These are phyloP conservation scores for Pocillopora verrucosa DNA, from an alignment of 64 coral and sea anemone species.

Conservation along the genomic window DNA sequence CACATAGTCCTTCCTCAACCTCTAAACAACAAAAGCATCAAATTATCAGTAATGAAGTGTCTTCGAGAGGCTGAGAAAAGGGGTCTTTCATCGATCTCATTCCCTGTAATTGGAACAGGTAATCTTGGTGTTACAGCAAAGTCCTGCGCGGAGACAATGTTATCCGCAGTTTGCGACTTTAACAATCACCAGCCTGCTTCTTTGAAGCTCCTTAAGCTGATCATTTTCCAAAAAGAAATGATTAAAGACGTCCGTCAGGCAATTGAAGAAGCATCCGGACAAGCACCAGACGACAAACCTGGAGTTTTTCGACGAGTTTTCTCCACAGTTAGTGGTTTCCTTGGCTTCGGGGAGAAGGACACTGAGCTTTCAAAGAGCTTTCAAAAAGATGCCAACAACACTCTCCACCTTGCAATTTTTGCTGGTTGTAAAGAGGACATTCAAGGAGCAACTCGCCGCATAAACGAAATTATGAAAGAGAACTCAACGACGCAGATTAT, in stretches of 20 bases:
- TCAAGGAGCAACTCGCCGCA: constrained; percentile 30
- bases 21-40: background rate
- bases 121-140: constrained; percentile 36
- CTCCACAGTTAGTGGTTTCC: too few relatives aligned
- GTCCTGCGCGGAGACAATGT: constrained; percentile 26
- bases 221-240: constrained; percentile 62
- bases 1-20: constrained; percentile 31
- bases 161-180: constrained; percentile 28
- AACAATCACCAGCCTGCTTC: constrained; percentile 22
- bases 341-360: constrained; percentile 4
- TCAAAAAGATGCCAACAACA: background rate
- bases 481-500: constrained; percentile 52
- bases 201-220: constrained; percentile 51
- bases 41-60: constrained; percentile 14
- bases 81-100: constrained; percentile 39
- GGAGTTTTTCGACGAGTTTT: background rate
- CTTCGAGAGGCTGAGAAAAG: constrained; percentile 32
- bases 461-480: constrained; percentile 52
- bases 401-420: constrained; percentile 20
- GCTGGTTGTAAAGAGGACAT: constrained; percentile 31
- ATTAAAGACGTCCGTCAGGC: constrained; percentile 28
- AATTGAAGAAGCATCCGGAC: constrained; percentile 30
- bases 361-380: background rate
- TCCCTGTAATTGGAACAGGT: constrained; percentile 69
- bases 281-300: background rate